These are phyloP conservation scores for Hippopotamus amphibius DNA, from an alignment of 2,113 vertebrate species.

Conservation along the genomic window DNA sequence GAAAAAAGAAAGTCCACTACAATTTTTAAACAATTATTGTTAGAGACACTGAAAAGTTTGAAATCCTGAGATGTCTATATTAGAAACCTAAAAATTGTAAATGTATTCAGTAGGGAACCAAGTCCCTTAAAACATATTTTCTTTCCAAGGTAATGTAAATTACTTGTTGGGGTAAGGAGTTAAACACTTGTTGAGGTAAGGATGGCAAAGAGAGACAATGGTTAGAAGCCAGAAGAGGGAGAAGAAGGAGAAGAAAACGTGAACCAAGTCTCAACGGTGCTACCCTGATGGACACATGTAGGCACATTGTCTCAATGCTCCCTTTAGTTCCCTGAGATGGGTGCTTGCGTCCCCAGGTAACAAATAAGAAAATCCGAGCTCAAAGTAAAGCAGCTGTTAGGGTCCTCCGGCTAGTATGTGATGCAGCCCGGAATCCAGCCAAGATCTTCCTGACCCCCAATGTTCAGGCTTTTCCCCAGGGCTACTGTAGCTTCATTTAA, in stretches of 20 bases:
- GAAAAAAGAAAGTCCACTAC: not conserved
- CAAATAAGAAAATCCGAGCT: not conserved
- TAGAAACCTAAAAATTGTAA: not conserved
- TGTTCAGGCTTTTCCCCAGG: not conserved
- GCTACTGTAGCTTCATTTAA: not conserved
- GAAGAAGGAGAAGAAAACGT: not conserved
- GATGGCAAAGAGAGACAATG: not conserved
- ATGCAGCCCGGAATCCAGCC: not conserved
- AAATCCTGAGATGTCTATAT: not conserved
- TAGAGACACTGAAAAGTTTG: not conserved
- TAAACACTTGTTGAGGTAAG: not conserved
- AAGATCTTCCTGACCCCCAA: not conserved
- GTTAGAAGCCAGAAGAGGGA: not conserved
- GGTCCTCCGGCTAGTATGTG: too few species aligned
- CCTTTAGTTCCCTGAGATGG: fast-evolving
- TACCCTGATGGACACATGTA: not conserved
- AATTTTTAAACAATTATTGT: not conserved
- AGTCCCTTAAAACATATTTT: not conserved
- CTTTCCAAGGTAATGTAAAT: not conserved
- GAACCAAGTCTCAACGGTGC: not conserved
- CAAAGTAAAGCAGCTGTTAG: not conserved
- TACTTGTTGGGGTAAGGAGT: not conserved
- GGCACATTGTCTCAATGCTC: not conserved
- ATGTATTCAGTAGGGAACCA: not conserved
- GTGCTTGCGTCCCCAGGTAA: not conserved